phyloP scores from a whole-genome alignment of 2,113 vertebrate species.

The Mystacornis crossleyi region DNA sequence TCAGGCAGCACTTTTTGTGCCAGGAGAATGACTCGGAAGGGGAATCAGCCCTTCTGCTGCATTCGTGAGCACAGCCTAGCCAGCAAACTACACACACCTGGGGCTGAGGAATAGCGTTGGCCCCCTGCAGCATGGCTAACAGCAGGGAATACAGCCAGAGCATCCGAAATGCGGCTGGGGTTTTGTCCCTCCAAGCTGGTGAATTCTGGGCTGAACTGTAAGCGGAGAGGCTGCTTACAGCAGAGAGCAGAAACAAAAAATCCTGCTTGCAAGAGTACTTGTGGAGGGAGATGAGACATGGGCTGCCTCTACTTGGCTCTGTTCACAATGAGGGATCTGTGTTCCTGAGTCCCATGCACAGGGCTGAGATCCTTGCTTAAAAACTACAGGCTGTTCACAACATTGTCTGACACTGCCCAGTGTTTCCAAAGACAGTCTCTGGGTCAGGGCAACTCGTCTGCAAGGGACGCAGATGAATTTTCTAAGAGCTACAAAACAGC shows the following conservation, averaged over 20 bases:
- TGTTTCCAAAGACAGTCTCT: not conserved
- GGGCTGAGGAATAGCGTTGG: not conserved
- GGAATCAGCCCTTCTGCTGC: not conserved
- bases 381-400: not conserved
- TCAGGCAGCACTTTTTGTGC: not conserved
- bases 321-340: not conserved
- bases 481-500: not conserved
- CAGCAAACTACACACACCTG: not conserved
- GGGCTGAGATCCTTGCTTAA: not conserved
- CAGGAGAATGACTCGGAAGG: not conserved
- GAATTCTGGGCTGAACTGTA: not conserved
- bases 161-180: not conserved
- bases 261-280: accelerated
- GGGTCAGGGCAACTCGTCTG: not conserved
- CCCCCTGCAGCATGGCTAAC: not conserved
- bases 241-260: not conserved
- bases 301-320: not conserved
- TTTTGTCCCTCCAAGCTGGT: not conserved
- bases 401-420: not conserved
- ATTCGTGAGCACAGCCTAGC: not conserved
- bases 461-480: not conserved
- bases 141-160: not conserved
- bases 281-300: not conserved
- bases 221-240: not conserved
- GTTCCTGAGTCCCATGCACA: accelerated